A percentile compares a stretch with the other conserved stretches of the same genome.
Conservation (phyloP, 2,888 invertebrate genomes). For the Cremastinae sp. region DNA sequence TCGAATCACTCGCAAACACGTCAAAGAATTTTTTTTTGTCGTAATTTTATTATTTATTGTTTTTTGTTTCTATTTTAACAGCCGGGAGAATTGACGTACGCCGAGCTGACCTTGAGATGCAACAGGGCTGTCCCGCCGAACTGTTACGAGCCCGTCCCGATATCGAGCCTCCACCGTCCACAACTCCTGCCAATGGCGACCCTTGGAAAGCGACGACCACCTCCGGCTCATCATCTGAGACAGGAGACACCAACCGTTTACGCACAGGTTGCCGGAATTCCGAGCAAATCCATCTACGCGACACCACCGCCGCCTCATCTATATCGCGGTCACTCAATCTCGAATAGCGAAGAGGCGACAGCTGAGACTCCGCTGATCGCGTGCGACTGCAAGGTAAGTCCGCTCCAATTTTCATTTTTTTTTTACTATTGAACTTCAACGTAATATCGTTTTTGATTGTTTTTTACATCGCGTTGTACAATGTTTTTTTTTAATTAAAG, state of each 20-base stretch:
- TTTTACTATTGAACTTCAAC: neutral
- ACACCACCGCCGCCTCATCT: slow-evolving; percentile 77
- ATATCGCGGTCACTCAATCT: slow-evolving; percentile 61
- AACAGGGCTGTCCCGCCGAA: slow-evolving; percentile 76
- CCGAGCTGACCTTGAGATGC: slow-evolving; percentile 74
- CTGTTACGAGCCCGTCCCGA: slow-evolving; percentile 77
- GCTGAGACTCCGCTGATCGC: slow-evolving; percentile 78
- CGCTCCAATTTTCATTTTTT: no score
- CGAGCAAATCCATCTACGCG: slow-evolving; percentile 76
- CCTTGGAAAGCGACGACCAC: slow-evolving; percentile 72
- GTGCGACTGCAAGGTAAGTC: slow-evolving; percentile 78
- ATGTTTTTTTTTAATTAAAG: no score
- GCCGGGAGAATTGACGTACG: slow-evolving; percentile 76
- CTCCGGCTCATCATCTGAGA: slow-evolving; percentile 9
- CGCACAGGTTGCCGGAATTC: slow-evolving; percentile 75
- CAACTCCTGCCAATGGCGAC: slow-evolving; percentile 78
- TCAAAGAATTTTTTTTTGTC: neutral
- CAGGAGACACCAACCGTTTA: slow-evolving; percentile 73
- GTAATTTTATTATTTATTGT: neutral
- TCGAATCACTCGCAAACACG: neutral
- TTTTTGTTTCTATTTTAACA: slow-evolving; percentile 54
- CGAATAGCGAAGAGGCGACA: slow-evolving; percentile 72
- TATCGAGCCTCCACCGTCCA: slow-evolving; percentile 73
- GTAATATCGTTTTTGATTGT: no score
- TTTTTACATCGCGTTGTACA: no score